A percentile compares a stretch with the other conserved stretches of the same genome.
Evolutionary conservation across 2,113 vertebrate genomes (phyloP).

Genomic region (Glaucomys volans): DNA sequence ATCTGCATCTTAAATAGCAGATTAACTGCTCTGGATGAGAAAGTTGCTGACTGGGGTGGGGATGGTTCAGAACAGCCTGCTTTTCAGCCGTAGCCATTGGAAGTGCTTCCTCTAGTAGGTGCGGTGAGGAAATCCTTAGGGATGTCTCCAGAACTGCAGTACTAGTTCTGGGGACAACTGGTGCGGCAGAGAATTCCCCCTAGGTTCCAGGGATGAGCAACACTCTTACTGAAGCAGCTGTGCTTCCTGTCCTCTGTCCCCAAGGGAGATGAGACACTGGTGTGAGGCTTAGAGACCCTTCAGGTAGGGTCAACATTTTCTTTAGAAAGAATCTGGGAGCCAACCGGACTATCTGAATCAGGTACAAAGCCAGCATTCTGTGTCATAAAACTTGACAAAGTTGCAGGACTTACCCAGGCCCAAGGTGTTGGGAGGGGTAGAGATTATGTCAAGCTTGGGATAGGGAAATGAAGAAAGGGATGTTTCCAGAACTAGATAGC

Average conservation of each 20-base stretch:
- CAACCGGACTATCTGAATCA: not conserved
- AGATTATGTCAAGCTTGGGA: not conserved
- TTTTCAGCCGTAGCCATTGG: accelerated
- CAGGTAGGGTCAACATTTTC: not conserved
- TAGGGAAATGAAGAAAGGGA: not conserved
- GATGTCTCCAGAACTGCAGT: not conserved
- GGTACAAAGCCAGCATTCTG: not conserved
- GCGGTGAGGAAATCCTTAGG: not conserved
- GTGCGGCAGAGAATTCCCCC: not conserved
- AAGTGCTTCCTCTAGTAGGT: not conserved
- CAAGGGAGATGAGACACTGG: not conserved
- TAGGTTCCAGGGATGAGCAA: not conserved
- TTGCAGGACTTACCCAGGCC: not conserved
- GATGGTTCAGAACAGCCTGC: not conserved
- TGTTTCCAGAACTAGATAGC: not conserved
- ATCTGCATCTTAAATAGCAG: constrained; percentile 60
- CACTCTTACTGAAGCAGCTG: not conserved
- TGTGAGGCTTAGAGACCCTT: not conserved
- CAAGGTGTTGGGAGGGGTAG: not conserved
- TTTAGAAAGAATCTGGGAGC: not conserved
- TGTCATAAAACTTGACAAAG: not conserved
- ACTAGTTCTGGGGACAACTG: not conserved
- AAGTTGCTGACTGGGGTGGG: not conserved
- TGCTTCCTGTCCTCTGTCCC: not conserved
- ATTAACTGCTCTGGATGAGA: not conserved